Base-by-base conservation (phyloP, 2,888 invertebrate genomes). In the Lasioglossum zephyrum region DNA sequence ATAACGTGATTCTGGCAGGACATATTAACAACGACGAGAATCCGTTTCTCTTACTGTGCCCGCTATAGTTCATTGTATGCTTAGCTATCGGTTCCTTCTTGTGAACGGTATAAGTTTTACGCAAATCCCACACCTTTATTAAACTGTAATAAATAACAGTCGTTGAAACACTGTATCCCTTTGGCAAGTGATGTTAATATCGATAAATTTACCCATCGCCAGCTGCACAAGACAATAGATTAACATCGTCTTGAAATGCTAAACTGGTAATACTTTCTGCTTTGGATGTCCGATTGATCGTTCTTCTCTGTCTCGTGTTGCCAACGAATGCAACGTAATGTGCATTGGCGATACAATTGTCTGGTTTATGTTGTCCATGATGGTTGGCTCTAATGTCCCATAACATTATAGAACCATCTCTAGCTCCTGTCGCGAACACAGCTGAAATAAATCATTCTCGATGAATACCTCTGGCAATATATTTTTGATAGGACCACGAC, bases 81-180 rank as follows among this genome's bases (percentile, higher is more conserved):
- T 97, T 97, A 0, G 98, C 97, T 70, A 97, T 92, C 0, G 98
- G 97, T 84, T 97, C 97, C 76, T 96, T 96, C 92, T 96, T 97
- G 91, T 96, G 96, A 6, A 96, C 96, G 18, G 96, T 96, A 94
- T 98, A 98, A 93, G 97, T 98, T 93, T 98, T 98, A 53, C 99
- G 96, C 47, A 98, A 94, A 95, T 99, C 99, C 98, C 98, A 98
- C 2, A 97, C 96, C 95, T 98, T 98, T 80, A 99, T 97, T 87
- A 97, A 95, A 0, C 96, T 94, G 39, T 73, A 89, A 79, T 82
- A 72, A 13, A 79, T 63, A 80, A 79, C 73, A 79, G 77, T 26
- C 36, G 13, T 70, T 47, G 22, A 3, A n/a, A 22, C n/a, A 9
- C 11, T 70, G 4, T 70, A 26, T 41, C 60, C 49, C 36, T 66